Base-by-base conservation (phyloP, 2,113 vertebrate genomes). In the Pogona vitticeps region DNA sequence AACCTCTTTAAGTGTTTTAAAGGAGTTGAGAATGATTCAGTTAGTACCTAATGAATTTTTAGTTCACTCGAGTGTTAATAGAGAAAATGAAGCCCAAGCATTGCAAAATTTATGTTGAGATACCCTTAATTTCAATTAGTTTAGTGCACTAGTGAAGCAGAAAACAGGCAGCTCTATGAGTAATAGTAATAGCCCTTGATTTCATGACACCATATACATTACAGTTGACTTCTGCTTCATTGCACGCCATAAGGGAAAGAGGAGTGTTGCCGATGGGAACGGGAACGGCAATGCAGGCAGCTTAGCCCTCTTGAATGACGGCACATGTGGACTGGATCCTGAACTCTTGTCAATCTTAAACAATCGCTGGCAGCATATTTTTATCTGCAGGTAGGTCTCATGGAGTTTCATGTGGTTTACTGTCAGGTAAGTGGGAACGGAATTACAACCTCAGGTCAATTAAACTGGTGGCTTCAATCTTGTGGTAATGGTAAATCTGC, bases 91-190 rank as follows among this genome's bases (percentile, higher is more conserved):
- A 91, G 82, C 17, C 93, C 90, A 94, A 63, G 0, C 9, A 67
- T 84, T 94, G 86, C 40, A 94, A 92, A 94, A 92, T 88, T 40
- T 92, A 86, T 83, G 26, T 92, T 93, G 77, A 92, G 85, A 94
- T 91, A 82, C 6, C 84, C 17, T 90, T 86, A 58, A 67, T 93
- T 95, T 92, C 85, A 93, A 86, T 94, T 92, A 93, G 92, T 89
- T 93, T 82, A 75, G 84, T 91, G 78, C 82, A 89, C 7, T 89
- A 88, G 33, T 92, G 88, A 92, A 92, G 86, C 76, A 94, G 85
- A 92, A 93, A 95, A 91, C 67, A 88, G 42, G 63, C 81, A 80
- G 7, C 83, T 94, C 76, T 90, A 76, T 58, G 89, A 83, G 26
- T 83, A 87, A 89, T 33, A 92, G 79, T 78, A 93, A 86, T 79